A percentile compares a stretch with the other conserved stretches of the same genome.
phyloP scores from a whole-genome alignment of 2,797 vertebrate genomes.

The Bradypodion ventrale region DNA sequence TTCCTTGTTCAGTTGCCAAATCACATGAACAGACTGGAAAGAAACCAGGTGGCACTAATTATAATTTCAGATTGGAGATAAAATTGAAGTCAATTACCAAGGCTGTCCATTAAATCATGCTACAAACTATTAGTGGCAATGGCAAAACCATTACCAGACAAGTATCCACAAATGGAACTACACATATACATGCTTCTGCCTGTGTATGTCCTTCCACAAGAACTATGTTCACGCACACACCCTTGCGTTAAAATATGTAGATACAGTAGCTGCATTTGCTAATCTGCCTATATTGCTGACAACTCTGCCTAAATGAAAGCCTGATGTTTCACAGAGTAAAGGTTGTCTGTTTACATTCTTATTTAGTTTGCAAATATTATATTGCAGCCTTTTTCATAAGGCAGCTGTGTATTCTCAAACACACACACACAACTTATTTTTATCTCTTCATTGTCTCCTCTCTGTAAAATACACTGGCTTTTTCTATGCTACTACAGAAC shows the following conservation, averaged over 20 bases:
- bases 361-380: not conserved
- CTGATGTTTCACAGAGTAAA: slow-evolving; percentile 6
- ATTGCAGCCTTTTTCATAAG: not conserved
- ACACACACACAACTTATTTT: too few species aligned
- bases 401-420: not conserved
- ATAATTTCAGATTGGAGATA: slow-evolving; percentile 16
- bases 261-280: not conserved
- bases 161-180: not conserved
- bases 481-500: too few species aligned
- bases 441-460: too few species aligned
- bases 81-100: slow-evolving; percentile 19
- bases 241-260: not conserved
- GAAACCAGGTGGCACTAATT: slow-evolving; percentile 24
- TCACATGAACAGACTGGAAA: slow-evolving; percentile 4
- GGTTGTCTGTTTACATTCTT: not conserved
- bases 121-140: slow-evolving; percentile 1
- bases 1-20: not conserved
- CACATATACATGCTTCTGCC: not conserved
- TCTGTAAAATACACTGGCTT: too few species aligned
- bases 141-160: not conserved
- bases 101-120: slow-evolving; percentile 20
- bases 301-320: not conserved
- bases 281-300: not conserved
- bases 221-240: not conserved
- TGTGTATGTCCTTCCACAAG: not conserved